These are phyloP conservation scores for Patiria miniata DNA, from an alignment of 35 echinoderm and acorn worm species.

Conservation along the genomic window DNA sequence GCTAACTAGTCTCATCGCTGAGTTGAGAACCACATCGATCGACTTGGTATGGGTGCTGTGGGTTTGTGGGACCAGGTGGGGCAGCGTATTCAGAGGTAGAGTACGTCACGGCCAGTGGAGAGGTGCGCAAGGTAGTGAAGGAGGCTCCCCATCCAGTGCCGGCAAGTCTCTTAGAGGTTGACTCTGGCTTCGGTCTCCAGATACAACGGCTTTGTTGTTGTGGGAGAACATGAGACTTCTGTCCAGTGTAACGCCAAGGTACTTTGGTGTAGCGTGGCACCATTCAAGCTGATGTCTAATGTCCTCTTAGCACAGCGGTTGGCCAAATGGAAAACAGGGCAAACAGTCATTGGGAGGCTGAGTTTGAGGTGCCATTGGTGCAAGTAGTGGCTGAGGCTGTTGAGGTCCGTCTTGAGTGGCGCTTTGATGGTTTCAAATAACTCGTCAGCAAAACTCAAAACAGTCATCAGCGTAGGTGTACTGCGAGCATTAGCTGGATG, in stretches of 20 bases:
- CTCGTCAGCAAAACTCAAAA: neutral
- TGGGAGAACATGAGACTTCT: neutral
- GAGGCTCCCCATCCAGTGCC: conserved; percentile 15
- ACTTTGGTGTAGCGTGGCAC: neutral
- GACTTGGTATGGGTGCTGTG: neutral
- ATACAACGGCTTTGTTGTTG: neutral
- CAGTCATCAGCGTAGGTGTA: neutral
- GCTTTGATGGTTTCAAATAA: neutral
- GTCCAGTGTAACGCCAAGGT: neutral
- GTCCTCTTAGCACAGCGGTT: neutral
- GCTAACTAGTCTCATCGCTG: neutral
- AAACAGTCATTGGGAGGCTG: neutral
- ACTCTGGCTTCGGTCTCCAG: neutral
- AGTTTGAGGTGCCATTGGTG: too few species aligned
- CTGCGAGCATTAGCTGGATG: too few species aligned
- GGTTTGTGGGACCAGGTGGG: conserved; percentile 3
- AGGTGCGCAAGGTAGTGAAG: neutral
- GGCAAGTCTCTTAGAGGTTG: neutral
- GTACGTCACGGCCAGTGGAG: conserved; percentile 7
- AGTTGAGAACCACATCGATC: neutral
- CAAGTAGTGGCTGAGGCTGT: too few species aligned
- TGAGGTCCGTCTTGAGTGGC: neutral
- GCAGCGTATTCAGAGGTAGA: conserved; percentile 12
- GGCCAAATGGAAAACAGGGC: neutral
- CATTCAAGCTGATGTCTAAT: neutral